A percentile compares a stretch with the other conserved stretches of the same genome.
These are phyloP conservation scores for Calameuta idolon DNA, from an alignment of 2,888 invertebrate genomes.

Conservation along the genomic window DNA sequence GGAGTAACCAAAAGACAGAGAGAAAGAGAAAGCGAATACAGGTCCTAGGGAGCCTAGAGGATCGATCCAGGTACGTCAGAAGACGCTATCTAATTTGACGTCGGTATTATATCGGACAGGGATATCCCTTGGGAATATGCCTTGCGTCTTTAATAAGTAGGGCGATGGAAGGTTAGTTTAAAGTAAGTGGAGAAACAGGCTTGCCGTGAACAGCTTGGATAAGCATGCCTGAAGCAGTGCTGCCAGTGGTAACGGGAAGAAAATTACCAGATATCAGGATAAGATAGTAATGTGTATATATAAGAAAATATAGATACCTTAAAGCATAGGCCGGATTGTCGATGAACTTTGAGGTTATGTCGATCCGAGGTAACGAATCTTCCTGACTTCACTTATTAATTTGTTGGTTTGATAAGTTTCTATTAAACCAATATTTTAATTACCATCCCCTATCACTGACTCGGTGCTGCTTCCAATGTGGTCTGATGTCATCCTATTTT, in stretches of 20 bases:
- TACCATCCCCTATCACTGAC: neutral
- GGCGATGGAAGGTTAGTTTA: neutral
- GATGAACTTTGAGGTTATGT: neutral
- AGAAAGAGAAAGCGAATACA: neutral
- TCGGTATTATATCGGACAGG: neutral
- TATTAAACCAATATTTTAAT: neutral
- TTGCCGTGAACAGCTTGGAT: neutral
- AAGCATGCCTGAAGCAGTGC: neutral
- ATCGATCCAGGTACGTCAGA: neutral
- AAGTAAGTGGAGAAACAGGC: neutral
- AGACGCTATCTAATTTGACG: neutral
- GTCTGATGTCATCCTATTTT: neutral
- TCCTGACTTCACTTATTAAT: neutral
- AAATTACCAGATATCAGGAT: neutral
- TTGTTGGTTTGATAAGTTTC: neutral
- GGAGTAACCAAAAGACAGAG: neutral
- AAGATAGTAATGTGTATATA: neutral
- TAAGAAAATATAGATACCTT: neutral
- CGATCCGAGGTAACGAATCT: neutral
- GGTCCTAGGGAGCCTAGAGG: neutral
- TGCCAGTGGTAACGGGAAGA: neutral
- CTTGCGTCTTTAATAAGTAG: neutral
- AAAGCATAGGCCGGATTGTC: neutral
- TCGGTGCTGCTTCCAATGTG: no score
- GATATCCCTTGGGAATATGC: neutral